phyloP scores from a whole-genome alignment of 1,140 invertebrate species.

The Aphis gossypii region DNA sequence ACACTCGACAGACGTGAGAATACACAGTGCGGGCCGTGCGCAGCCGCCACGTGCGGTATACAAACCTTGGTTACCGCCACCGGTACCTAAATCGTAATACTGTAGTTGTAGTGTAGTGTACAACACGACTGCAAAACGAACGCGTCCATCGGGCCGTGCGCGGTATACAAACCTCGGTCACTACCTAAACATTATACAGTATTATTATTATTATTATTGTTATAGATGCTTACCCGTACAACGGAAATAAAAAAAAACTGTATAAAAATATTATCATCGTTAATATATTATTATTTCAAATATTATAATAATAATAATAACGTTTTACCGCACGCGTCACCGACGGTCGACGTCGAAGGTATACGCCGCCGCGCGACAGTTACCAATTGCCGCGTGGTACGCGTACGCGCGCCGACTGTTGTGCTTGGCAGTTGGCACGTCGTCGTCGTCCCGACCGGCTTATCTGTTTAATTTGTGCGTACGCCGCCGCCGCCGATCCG shows the following conservation, averaged over 20 bases:
- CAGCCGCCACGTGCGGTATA: neutral
- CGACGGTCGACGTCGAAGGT: neutral
- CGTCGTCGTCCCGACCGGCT: neutral
- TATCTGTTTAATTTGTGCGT: constrained; percentile 10
- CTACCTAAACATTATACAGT: too few species aligned
- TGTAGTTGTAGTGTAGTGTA: neutral
- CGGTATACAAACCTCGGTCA: too few species aligned
- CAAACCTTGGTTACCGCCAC: neutral
- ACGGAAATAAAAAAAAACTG: neutral
- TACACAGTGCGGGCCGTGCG: neutral
- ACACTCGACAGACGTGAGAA: neutral
- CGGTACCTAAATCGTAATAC: neutral
- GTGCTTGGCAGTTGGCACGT: neutral
- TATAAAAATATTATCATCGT: neutral
- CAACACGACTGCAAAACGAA: neutral
- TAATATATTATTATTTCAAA: neutral
- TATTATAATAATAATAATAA: neutral
- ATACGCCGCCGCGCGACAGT: neutral
- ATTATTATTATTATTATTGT: neutral
- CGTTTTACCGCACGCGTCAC: neutral
- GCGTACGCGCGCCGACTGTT: neutral
- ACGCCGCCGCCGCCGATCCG: neutral
- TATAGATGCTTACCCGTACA: neutral
- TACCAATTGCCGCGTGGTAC: constrained; percentile 10
- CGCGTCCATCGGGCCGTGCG: neutral